Evolutionary conservation across 2,888 invertebrate genomes (phyloP).

Genomic region (Alloplasta piceator): DNA sequence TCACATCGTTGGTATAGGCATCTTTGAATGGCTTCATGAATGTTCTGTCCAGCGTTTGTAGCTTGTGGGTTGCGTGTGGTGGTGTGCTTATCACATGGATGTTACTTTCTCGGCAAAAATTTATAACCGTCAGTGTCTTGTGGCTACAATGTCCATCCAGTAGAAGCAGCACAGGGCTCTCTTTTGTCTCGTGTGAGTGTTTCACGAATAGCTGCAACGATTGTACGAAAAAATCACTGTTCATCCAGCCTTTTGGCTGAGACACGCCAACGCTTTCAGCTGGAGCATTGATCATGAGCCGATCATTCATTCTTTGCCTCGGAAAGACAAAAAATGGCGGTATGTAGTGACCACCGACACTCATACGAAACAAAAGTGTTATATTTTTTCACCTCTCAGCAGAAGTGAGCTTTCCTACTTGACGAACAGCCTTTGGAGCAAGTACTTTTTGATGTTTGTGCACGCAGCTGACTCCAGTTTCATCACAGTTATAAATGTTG

Average conservation of each 20-base stretch:
- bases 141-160: constrained; percentile 70
- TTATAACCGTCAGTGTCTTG: constrained; percentile 68
- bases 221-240: constrained; percentile 53
- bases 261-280: constrained; percentile 56
- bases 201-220: constrained; percentile 61
- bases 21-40: constrained; percentile 68
- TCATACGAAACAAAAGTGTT: constrained; percentile 63
- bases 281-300: constrained; percentile 65
- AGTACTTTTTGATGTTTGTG: constrained; percentile 56
- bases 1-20: no score
- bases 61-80: constrained; percentile 70
- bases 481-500: constrained; percentile 1
- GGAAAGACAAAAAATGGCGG: constrained; percentile 68
- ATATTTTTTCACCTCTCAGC: constrained; percentile 64
- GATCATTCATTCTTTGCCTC: constrained; percentile 58
- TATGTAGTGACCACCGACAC: constrained; percentile 53
- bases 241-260: constrained; percentile 67
- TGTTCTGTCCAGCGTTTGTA: constrained; percentile 66
- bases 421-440: constrained; percentile 59
- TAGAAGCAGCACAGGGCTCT: constrained; percentile 67
- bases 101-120: constrained; percentile 64
- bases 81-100: constrained; percentile 70
- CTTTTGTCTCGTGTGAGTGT: constrained; percentile 55
- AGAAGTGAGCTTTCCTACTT: constrained; percentile 67
- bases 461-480: constrained; percentile 21